A percentile compares a stretch with the other conserved stretches of the same genome.
These are phyloP conservation scores for Sebastes vulpes DNA, from an alignment of 2,797 vertebrate species.

Conservation along the genomic window DNA sequence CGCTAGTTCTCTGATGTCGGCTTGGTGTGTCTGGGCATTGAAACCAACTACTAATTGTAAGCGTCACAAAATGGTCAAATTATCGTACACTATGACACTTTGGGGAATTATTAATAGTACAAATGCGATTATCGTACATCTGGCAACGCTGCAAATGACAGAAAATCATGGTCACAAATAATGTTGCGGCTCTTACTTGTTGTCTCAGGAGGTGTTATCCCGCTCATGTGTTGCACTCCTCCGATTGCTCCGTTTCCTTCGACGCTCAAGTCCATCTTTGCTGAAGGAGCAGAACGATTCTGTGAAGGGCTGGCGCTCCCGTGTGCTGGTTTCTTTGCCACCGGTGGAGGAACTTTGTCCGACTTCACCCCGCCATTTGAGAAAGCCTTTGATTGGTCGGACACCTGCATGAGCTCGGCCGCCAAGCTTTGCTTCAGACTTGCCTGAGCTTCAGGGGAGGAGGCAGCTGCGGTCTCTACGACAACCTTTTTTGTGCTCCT, in stretches of 20 bases:
- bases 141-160: not conserved
- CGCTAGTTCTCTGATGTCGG: too few species aligned
- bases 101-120: too few species aligned
- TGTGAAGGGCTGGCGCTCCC: constrained; percentile 58
- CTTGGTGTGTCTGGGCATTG: too few species aligned
- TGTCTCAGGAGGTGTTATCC: constrained; percentile 69
- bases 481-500: constrained; percentile 92
- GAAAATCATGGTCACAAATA: not conserved
- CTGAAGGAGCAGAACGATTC: constrained; percentile 38
- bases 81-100: too few species aligned
- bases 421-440: constrained; percentile 90
- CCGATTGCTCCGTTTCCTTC: constrained; percentile 65
- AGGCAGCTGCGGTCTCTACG: constrained; percentile 83
- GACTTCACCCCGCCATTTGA: constrained; percentile 81
- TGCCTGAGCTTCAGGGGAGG: constrained; percentile 86
- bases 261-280: constrained; percentile 75
- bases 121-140: too few species aligned
- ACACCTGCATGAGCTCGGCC: constrained; percentile 89
- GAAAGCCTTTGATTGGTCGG: constrained; percentile 81
- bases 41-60: too few species aligned
- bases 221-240: constrained; percentile 55
- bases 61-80: too few species aligned
- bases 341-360: constrained; percentile 91
- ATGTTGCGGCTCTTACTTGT: constrained; percentile 73
- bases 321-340: constrained; percentile 92